These are phyloP conservation scores for Ferrisia virgata DNA, from an alignment of 2,888 invertebrate species.

Conservation along the genomic window DNA sequence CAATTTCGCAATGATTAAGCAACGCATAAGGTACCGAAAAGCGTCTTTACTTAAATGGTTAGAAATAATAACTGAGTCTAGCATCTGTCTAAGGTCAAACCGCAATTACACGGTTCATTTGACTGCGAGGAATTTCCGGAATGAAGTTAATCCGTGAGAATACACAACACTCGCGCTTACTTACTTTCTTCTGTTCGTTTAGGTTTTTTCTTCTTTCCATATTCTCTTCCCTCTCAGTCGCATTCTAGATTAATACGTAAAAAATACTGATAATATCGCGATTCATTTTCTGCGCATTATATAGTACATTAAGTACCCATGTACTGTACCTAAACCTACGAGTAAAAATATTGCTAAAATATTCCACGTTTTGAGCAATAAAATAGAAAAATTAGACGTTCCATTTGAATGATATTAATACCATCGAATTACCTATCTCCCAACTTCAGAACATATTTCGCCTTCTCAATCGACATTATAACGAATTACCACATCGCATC, in stretches of 20 bases:
- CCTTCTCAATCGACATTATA: not conserved
- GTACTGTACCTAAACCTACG: not conserved
- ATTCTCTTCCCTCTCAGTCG: not conserved
- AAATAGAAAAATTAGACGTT: slow-evolving; percentile 10
- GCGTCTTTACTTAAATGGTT: slow-evolving; percentile 8
- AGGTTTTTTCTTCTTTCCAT: not conserved
- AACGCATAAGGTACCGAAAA: slow-evolving; percentile 23
- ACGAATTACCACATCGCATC: not conserved
- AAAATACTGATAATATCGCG: not conserved
- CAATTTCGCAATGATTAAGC: slow-evolving; percentile 23
- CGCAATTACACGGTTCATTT: slow-evolving; percentile 31
- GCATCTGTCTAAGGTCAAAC: slow-evolving; percentile 24
- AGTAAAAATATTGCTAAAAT: not conserved
- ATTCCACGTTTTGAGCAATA: slow-evolving; percentile 24
- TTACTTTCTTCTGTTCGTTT: slow-evolving; percentile 8
- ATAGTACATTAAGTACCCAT: not conserved
- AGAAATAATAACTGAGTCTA: slow-evolving; percentile 18
- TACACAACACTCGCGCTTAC: not conserved
- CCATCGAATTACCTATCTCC: not conserved
- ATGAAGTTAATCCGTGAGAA: slow-evolving; percentile 28
- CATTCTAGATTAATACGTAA: not conserved
- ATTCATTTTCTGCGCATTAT: not conserved
- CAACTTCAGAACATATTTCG: not conserved
- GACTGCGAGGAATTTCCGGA: slow-evolving; percentile 32
- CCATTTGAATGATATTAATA: slow-evolving; percentile 28